Percentiles rank a stretch among this genome's conserved stretches.
Conservation (phyloP, 2,113 vertebrate species). For the Stegostoma tigrinum region DNA sequence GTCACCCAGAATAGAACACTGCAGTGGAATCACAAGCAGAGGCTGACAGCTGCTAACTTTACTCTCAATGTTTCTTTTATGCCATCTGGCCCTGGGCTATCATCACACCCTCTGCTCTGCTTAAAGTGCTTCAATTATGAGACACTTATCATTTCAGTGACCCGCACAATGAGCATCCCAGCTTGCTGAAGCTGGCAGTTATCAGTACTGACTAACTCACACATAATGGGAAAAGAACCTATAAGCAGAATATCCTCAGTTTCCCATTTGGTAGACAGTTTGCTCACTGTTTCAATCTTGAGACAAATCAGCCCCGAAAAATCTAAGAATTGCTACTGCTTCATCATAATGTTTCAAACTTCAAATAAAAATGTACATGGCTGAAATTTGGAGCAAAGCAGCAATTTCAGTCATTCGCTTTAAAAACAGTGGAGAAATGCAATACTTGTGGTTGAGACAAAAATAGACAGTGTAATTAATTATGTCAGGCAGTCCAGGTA, state of each 20-base stretch:
- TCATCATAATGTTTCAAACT: not conserved
- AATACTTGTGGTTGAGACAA: not conserved
- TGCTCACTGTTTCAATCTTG: not conserved
- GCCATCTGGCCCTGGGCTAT: slow-evolving; percentile 25
- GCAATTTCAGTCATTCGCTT: not conserved
- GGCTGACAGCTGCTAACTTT: slow-evolving; percentile 29
- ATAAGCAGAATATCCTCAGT: not conserved
- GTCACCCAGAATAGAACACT: slow-evolving; percentile 26
- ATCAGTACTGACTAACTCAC: slow-evolving; percentile 16
- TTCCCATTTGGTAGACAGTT: not conserved
- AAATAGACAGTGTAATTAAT: slow-evolving; percentile 7
- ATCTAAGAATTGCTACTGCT: not conserved
- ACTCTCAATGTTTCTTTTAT: not conserved
- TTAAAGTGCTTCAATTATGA: slow-evolving; percentile 24
- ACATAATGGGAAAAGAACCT: slow-evolving; percentile 8
- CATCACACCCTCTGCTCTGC: slow-evolving; percentile 15
- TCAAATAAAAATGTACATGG: not conserved
- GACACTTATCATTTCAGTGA: slow-evolving; percentile 25
- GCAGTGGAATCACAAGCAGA: not conserved
- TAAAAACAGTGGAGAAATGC: not conserved
- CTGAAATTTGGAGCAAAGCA: not conserved
- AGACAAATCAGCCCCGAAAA: not conserved
- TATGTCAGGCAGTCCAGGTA: not conserved
- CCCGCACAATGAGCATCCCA: slow-evolving; percentile 21
- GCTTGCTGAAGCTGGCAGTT: not conserved